Percentiles rank a stretch among this genome's conserved stretches.
phyloP scores from a whole-genome alignment of 2,888 invertebrate genomes.

The Pherbina coryleti region DNA sequence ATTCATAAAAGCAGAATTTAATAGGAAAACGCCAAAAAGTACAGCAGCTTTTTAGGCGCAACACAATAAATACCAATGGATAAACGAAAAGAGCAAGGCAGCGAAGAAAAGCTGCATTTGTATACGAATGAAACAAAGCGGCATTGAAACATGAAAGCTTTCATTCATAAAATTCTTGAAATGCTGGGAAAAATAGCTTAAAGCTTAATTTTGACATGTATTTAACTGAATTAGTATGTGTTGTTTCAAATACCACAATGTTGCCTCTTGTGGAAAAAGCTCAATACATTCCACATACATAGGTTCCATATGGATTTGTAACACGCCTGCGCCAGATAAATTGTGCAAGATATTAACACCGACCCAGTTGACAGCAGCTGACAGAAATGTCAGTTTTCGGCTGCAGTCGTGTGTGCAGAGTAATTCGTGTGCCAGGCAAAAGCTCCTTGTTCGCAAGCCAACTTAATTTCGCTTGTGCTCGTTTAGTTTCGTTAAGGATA shows the following conservation, averaged over 20 bases:
- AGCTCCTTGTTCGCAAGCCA: conserved; percentile 40
- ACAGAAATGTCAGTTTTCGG: conserved; percentile 45
- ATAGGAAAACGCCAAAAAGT: not conserved
- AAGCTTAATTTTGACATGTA: not conserved
- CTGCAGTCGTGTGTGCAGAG: not conserved
- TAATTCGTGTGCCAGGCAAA: conserved; percentile 17
- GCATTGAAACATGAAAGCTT: conserved; percentile 36
- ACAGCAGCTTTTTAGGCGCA: conserved; percentile 19
- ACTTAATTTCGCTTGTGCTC: conserved; percentile 49
- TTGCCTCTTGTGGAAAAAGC: not conserved
- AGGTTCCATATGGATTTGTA: not conserved
- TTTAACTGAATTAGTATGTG: not conserved
- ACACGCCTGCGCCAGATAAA: not conserved
- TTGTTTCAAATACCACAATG: not conserved
- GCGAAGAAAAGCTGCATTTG: not conserved
- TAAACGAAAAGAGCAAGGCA: not conserved
- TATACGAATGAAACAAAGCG: conserved; percentile 15
- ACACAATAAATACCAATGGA: not conserved
- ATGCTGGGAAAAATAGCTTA: not conserved
- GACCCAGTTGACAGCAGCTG: not conserved
- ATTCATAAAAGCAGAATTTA: not conserved
- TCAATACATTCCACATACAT: not conserved
- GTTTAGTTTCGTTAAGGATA: conserved; percentile 56
- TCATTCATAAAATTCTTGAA: conserved; percentile 42
- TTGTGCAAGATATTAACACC: not conserved